These are phyloP conservation scores for Psettodes erumei DNA, from an alignment of 2,113 vertebrate species.

Conservation along the genomic window DNA sequence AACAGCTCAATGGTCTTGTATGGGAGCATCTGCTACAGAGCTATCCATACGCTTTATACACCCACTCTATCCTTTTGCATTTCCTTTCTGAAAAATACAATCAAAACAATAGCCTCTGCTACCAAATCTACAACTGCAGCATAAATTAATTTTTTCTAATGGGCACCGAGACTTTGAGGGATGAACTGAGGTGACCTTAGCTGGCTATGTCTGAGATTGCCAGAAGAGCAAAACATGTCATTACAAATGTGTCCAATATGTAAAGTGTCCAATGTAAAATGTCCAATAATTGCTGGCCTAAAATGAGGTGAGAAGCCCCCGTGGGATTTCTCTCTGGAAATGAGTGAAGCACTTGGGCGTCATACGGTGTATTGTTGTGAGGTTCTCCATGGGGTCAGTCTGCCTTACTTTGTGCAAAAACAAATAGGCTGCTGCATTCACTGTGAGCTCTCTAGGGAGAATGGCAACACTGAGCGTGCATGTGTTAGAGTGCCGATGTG, in stretches of 20 bases:
- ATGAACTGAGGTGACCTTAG: slow-evolving; percentile 55
- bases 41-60: slow-evolving; percentile 21
- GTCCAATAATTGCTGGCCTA: slow-evolving; percentile 24
- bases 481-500: background rate
- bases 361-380: slow-evolving; percentile 11
- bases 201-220: slow-evolving; percentile 23
- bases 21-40: slow-evolving; percentile 26
- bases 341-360: slow-evolving; percentile 18
- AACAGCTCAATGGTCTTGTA: slow-evolving; percentile 28
- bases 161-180: background rate
- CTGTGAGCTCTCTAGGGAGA: slow-evolving; percentile 7
- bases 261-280: slow-evolving; percentile 45
- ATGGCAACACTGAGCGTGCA: background rate
- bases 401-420: slow-evolving; percentile 48
- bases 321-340: slow-evolving; percentile 55
- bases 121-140: slow-evolving; percentile 20
- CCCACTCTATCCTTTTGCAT: background rate
- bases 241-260: slow-evolving; percentile 55
- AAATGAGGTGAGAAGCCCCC: slow-evolving; percentile 51
- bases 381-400: slow-evolving; percentile 47
- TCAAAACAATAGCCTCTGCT: slow-evolving; percentile 15
- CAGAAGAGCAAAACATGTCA: slow-evolving; percentile 42
- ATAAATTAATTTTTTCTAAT: slow-evolving; percentile 27
- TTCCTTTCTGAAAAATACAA: slow-evolving; percentile 27
- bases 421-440: slow-evolving; percentile 25